Evolutionary conservation across 2,888 invertebrate species (phyloP), one percentile per base, ranked within the genome.

Genomic region (Drosophila subsilvestris): DNA sequence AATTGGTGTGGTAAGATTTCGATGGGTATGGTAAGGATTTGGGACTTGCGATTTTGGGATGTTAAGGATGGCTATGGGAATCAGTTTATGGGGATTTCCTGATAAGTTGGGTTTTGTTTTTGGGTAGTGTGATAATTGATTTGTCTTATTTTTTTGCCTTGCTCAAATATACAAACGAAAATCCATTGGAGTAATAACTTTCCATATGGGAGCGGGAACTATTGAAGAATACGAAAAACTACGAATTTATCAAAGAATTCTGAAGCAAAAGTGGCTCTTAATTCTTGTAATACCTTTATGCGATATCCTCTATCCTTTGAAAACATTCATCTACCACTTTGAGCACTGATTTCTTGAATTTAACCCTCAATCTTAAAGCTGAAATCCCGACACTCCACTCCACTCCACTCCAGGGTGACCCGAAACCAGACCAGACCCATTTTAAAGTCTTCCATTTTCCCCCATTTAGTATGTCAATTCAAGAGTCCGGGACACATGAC

Each of bases 401-500:
- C 25, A 25, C 25, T 32, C 7, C 14, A n/a, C 37, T 7, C 14
- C 37, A n/a, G 14, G n/a, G 37, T 7, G 37, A 10, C 29, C 9
- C 1, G 8, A 3, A 29, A 1, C 29, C n/a, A 1, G 1, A 49
- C 3, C 17, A 20, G n/a, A 47, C 12, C 37, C 47, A 53, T 51
- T 70, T 59, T 68, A 71, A 74, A 49, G 57, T 18, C 63, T n/a
- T 57, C 68, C 54, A 44, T 62, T 43, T n/a, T 17, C 25, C 25
- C 51, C 55, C 73, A 51, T 71, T 83, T 71, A 88, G 57, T 88
- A 78, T 83, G 83, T 88, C 83, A 83, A 79, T 77, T 86, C 22
- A 86, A 86, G 75, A 73, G 51, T 63, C 37, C 51, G 25, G 9
- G 32, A 42, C 48, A 17, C 20, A 32, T 72, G 63, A 47, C 63